phyloP scores from a whole-genome alignment of 1,140 invertebrate species.

The Drosophila erecta region DNA sequence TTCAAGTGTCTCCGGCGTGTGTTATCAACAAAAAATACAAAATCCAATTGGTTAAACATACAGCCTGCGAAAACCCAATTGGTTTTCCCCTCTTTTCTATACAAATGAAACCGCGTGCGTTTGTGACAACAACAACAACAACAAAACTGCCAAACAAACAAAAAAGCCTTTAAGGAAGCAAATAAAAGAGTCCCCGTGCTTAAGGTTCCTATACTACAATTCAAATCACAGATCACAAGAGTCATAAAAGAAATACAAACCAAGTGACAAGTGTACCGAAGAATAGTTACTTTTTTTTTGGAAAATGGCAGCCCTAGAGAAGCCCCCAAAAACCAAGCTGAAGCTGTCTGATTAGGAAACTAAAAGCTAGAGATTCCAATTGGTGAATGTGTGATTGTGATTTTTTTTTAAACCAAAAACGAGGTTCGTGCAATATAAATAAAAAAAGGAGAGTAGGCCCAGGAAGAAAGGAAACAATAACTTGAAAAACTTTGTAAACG shows the following conservation, averaged over 20 bases:
- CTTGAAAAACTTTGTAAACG: slow-evolving; percentile 11
- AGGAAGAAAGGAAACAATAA: slow-evolving; percentile 2
- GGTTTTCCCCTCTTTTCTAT: slow-evolving; percentile 1
- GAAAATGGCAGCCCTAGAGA: slow-evolving; percentile 22
- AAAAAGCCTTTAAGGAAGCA: slow-evolving; percentile 5
- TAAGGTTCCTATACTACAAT: slow-evolving; percentile 38
- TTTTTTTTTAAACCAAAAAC: slow-evolving; percentile 22
- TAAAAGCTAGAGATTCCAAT: slow-evolving; percentile 14
- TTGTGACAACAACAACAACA: slow-evolving; percentile 23
- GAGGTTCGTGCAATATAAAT: slow-evolving; percentile 37
- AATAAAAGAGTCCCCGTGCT: slow-evolving; percentile 3
- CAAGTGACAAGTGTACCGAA: slow-evolving; percentile 26
- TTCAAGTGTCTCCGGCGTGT: slow-evolving; percentile 51
- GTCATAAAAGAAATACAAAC: background rate
- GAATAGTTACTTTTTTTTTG: background rate
- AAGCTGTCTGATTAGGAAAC: slow-evolving; percentile 39
- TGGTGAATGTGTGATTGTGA: slow-evolving; percentile 9
- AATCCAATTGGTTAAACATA: slow-evolving; percentile 27
- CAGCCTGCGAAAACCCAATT: slow-evolving; percentile 29
- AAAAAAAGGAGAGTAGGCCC: background rate
- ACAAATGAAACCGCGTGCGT: slow-evolving; percentile 35
- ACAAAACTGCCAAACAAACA: slow-evolving; percentile 40
- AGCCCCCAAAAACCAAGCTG: slow-evolving; percentile 34
- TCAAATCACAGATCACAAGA: slow-evolving; percentile 17
- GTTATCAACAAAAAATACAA: slow-evolving; percentile 20